phyloP scores from a whole-genome alignment of 2,888 invertebrate species.

The Schrankia costaestrigalis region DNA sequence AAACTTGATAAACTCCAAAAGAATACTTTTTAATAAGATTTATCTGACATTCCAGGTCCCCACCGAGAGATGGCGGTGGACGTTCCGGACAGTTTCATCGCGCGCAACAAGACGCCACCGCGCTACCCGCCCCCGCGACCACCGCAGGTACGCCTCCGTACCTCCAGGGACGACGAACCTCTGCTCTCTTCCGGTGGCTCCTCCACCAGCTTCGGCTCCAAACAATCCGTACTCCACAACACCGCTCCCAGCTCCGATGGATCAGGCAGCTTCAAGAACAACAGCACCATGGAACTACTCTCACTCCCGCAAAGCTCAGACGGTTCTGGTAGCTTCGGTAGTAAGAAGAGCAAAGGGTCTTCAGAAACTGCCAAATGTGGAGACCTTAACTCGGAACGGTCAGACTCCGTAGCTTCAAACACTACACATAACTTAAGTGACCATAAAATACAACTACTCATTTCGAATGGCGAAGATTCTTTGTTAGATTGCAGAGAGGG shows the following conservation, averaged over 20 bases:
- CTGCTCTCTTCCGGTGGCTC: constrained; percentile 69
- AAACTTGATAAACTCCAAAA: too few species aligned
- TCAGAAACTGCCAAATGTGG: constrained; percentile 71
- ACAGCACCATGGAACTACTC: constrained; percentile 62
- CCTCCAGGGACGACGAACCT: constrained; percentile 75
- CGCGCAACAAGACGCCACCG: constrained; percentile 94
- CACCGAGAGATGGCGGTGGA: constrained; percentile 99
- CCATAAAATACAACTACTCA: constrained; percentile 70
- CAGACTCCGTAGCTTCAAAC: constrained; percentile 61
- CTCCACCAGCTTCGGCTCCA: constrained; percentile 71
- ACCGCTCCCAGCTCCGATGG: constrained; percentile 65
- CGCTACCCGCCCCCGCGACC: constrained; percentile 92
- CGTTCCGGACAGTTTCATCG: constrained; percentile 96
- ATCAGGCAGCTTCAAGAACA: constrained; percentile 67
- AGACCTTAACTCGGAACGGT: constrained; percentile 56
- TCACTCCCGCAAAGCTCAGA: constrained; percentile 71
- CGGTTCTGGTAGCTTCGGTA: constrained; percentile 66
- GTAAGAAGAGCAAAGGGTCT: constrained; percentile 70
- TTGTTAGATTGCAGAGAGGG: constrained; percentile 71
- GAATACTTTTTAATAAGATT: neutral
- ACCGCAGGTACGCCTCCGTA: constrained; percentile 81
- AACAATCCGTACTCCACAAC: constrained; percentile 65
- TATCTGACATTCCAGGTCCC: constrained; percentile 82
- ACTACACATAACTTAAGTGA: constrained; percentile 60
- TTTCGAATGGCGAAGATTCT: constrained; percentile 72